These are phyloP conservation scores for Drosophila prosaltans DNA, from an alignment of 1,140 invertebrate species.

Conservation along the genomic window DNA sequence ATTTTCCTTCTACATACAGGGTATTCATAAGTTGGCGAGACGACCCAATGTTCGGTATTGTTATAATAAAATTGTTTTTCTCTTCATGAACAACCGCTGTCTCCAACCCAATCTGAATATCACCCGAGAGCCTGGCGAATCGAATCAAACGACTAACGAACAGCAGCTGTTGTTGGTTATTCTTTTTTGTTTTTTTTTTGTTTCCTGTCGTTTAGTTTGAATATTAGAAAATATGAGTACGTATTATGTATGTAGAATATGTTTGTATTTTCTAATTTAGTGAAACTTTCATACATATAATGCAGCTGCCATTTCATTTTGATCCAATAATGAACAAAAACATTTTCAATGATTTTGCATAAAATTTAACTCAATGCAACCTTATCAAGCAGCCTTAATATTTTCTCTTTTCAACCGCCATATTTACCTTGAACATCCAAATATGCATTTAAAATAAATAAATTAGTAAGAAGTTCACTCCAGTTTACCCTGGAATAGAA, in stretches of 20 bases:
- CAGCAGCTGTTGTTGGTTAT: conserved; percentile 51
- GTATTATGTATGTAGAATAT: conserved; percentile 32
- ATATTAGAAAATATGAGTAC: conserved; percentile 64
- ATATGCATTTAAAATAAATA: too few relatives aligned
- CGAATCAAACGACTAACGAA: conserved; percentile 50
- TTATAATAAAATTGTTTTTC: conserved; percentile 43
- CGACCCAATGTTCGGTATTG: neutral
- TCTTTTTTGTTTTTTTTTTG: neutral
- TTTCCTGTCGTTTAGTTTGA: conserved; percentile 27
- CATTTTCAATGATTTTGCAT: conserved; percentile 57
- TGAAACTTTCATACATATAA: conserved; percentile 26
- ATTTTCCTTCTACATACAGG: neutral
- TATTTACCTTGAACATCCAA: neutral
- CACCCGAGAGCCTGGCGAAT: conserved; percentile 29
- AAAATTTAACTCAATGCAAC: conserved; percentile 26
- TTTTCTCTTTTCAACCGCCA: neutral
- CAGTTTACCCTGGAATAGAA: neutral
- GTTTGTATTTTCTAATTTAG: conserved; percentile 52
- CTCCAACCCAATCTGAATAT: conserved; percentile 52
- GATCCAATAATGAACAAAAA: conserved; percentile 31
- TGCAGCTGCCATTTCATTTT: conserved; percentile 6
- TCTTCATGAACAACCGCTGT: conserved; percentile 62
- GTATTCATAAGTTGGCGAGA: neutral
- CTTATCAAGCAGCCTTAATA: neutral
- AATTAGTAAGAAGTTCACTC: neutral